Conservation (phyloP, 2,888 invertebrate genomes). For the Acrobasis consociella region DNA sequence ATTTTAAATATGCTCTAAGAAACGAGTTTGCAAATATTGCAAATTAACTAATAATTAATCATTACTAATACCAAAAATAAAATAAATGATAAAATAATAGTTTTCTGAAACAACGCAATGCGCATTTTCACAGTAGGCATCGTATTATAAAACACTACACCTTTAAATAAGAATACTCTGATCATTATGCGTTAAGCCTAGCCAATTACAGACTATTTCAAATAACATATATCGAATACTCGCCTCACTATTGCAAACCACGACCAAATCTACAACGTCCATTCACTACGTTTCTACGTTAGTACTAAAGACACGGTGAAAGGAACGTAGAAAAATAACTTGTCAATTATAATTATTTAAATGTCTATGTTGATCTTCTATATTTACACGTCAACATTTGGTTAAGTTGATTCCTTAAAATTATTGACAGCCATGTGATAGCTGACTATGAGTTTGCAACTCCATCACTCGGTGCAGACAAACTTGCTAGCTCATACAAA, state of each 20-base stretch:
- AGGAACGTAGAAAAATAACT: constrained; percentile 81
- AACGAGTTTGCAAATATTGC: too few species aligned
- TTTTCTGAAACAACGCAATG: too few species aligned
- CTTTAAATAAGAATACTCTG: too few species aligned
- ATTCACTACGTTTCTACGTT: constrained; percentile 48
- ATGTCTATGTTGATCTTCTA: constrained; percentile 79
- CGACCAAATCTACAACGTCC: constrained; percentile 42
- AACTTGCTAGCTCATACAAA: constrained; percentile 52
- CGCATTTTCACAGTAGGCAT: too few species aligned
- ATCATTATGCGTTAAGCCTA: too few species aligned
- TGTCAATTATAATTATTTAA: constrained; percentile 77
- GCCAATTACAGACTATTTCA: neutral
- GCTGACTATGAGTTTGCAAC: constrained; percentile 79
- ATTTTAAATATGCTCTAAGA: too few species aligned
- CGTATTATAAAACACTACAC: too few species aligned
- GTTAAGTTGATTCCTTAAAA: constrained; percentile 77
- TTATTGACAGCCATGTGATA: constrained; percentile 83
- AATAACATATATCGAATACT: neutral
- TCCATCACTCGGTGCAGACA: constrained; percentile 72
- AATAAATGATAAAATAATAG: too few species aligned
- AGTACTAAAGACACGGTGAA: constrained; percentile 65
- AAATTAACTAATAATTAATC: too few species aligned
- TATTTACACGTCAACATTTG: constrained; percentile 81
- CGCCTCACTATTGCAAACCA: constrained; percentile 32
- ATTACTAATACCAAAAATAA: too few species aligned